These are phyloP conservation scores for Eupeodes luniger DNA, from an alignment of 2,888 invertebrate species.

Conservation along the genomic window DNA sequence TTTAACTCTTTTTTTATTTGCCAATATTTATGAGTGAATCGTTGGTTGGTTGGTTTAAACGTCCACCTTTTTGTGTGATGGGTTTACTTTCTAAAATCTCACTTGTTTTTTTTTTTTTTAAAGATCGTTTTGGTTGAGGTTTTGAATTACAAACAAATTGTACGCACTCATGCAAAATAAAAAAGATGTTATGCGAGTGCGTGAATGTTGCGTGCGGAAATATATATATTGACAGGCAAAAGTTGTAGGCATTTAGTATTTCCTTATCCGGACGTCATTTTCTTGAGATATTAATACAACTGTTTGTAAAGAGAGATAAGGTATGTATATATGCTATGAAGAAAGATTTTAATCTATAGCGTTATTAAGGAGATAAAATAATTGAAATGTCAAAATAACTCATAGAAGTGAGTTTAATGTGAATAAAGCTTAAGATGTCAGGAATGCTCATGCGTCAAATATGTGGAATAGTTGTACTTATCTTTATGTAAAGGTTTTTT, in stretches of 20 bases:
- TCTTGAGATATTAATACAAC: not conserved
- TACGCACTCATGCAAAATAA: conserved; percentile 15
- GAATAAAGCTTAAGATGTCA: too few species aligned
- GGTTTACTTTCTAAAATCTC: conserved; percentile 40
- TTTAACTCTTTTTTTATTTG: conserved; percentile 5
- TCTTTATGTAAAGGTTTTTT: too few species aligned
- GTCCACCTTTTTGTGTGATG: not conserved
- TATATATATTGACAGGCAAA: conserved; percentile 17
- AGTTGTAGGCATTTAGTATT: not conserved
- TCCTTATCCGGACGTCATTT: conserved; percentile 28
- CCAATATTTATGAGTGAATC: conserved; percentile 23
- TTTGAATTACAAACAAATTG: conserved; percentile 26
- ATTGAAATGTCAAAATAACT: too few species aligned
- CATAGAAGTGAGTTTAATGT: too few species aligned
- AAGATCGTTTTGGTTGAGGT: not conserved
- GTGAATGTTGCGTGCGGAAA: not conserved
- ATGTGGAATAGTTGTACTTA: too few species aligned
- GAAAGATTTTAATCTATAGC: too few species aligned
- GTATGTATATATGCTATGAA: too few species aligned
- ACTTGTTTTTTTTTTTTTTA: conserved; percentile 26
- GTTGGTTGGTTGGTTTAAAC: too few species aligned
- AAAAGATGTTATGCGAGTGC: not conserved
- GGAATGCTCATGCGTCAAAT: too few species aligned
- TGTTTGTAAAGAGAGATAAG: too few species aligned
- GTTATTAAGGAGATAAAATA: too few species aligned